Evolutionary conservation across 2,797 vertebrate genomes (phyloP), one percentile per base, ranked within the genome.

Genomic region (Ispidina picta): DNA sequence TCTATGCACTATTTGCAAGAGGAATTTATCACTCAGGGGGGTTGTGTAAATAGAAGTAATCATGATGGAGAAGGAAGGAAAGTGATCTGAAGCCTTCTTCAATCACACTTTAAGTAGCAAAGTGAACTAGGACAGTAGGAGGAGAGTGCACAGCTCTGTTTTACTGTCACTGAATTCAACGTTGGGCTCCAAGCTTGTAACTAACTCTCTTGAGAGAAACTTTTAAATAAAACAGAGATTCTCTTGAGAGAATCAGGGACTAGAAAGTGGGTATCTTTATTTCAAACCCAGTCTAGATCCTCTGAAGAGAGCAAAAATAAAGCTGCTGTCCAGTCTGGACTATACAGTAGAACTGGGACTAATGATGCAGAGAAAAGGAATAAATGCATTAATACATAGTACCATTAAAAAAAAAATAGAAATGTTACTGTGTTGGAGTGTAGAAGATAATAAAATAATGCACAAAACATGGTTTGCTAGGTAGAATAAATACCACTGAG

Each of bases 21-120:
- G 5, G 19, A 77, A 51, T 4, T 54, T 31, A 9, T 18, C 20
- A 14, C 0, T 15, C 37, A 19, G 2, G 43, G 23, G 16, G 2
- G 44, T 90, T 29, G 20, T 5, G 17, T 18, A 41, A 51, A 66
- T 19, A 56, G 37, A 10, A 1, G 7, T n/a, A 28, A 5, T 26
- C 26, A 19, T 29, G 39, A 13, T 9, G 6, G 19, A 5, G 1
- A 3, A 7, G 17, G 60, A 22, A 35, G 19, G 39, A 13, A 64
- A 72, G 51, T 0, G 0, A 39, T 35, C 18, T 17, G 15, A 25
- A 76, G 43, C 19, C 15, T 49, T 72, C 25, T 76, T 52, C 46
- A 84, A 5, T 3, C 17, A 16, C 22, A 19, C 20, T 43, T 56
- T 29, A 25, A 46, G 28, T 6, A 51, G 33, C 46, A 37, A 79